Percentiles rank a stretch among this genome's conserved stretches.
Conservation (phyloP, 35 echinoderm and acorn worm genomes). For the Apostichopus californicus region DNA sequence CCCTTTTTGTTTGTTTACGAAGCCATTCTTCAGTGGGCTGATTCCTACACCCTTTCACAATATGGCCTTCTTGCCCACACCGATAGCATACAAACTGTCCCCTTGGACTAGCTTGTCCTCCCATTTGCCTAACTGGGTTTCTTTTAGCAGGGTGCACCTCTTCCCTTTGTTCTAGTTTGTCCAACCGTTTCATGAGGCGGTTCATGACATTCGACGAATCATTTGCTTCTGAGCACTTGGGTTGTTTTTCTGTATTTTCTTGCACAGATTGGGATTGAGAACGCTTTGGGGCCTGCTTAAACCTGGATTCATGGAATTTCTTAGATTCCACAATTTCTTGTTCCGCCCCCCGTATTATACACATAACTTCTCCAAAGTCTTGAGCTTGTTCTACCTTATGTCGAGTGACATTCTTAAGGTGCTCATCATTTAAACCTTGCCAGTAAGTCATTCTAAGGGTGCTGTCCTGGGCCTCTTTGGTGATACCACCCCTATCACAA, state of each 20-base stretch:
- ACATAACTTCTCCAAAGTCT: conserved; percentile 42
- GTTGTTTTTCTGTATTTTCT: too few relatives aligned
- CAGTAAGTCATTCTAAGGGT: conserved; percentile 30
- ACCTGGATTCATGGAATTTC: neutral
- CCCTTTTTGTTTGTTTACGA: too few relatives aligned
- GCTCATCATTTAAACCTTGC: conserved; percentile 4
- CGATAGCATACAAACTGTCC: conserved; percentile 5
- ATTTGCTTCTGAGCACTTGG: too few relatives aligned
- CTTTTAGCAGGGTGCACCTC: neutral
- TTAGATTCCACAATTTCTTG: conserved; percentile 26
- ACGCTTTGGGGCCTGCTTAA: neutral
- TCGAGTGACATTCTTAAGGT: conserved; percentile 11
- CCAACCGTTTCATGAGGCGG: too few relatives aligned
- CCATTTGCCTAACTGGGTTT: neutral
- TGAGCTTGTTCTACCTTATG: conserved; percentile 10
- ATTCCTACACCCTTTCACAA: conserved; percentile 16
- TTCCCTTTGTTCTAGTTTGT: neutral
- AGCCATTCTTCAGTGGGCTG: neutral
- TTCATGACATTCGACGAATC: too few relatives aligned
- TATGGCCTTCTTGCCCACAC: conserved; percentile 46
- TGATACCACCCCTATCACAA: neutral
- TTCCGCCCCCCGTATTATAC: conserved; percentile 14
- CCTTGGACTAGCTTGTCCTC: neutral
- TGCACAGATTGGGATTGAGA: neutral
- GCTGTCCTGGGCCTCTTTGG: neutral